These are phyloP conservation scores for Drosophila prosaltans DNA, from an alignment of 1,140 invertebrate genomes.

Conservation along the genomic window DNA sequence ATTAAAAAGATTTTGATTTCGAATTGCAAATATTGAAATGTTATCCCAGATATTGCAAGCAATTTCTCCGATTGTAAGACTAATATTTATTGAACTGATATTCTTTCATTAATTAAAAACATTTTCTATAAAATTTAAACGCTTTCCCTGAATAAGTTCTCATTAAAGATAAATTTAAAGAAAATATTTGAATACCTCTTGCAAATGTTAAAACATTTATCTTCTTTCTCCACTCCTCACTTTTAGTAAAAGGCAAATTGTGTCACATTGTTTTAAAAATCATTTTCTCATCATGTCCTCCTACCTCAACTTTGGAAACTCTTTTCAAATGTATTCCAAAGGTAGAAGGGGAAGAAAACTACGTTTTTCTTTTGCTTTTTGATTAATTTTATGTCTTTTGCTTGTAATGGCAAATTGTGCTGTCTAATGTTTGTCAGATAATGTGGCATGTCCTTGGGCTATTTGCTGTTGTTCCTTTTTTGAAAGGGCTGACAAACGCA, in stretches of 20 bases:
- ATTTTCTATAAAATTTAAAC: too few relatives aligned
- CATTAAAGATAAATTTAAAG: too few relatives aligned
- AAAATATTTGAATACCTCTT: too few relatives aligned
- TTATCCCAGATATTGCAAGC: too few relatives aligned
- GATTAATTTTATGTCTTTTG: slow-evolving; percentile 9
- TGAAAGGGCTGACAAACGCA: slow-evolving; percentile 45
- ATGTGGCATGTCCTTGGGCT: slow-evolving; percentile 6
- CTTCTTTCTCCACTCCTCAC: not conserved
- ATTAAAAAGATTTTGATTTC: too few relatives aligned
- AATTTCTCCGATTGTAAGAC: too few relatives aligned
- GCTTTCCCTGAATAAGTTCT: too few relatives aligned
- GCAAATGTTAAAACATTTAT: too few relatives aligned
- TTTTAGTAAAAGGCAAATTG: slow-evolving; percentile 1
- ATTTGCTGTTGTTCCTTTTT: slow-evolving; percentile 23
- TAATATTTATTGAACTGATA: too few relatives aligned
- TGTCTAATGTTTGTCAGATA: slow-evolving; percentile 12
- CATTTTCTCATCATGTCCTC: not conserved
- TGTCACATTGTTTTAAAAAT: not conserved
- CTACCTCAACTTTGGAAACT: not conserved
- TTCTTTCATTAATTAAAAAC: too few relatives aligned
- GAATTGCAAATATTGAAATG: too few relatives aligned
- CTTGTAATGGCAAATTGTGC: slow-evolving; percentile 35
- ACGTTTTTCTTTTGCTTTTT: not conserved
- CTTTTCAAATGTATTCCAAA: not conserved
- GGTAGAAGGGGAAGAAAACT: not conserved